Percentiles rank a stretch among this genome's conserved stretches.
Evolutionary conservation across 2,888 invertebrate species (phyloP).

Genomic region (Lycocerus yunnanus): DNA sequence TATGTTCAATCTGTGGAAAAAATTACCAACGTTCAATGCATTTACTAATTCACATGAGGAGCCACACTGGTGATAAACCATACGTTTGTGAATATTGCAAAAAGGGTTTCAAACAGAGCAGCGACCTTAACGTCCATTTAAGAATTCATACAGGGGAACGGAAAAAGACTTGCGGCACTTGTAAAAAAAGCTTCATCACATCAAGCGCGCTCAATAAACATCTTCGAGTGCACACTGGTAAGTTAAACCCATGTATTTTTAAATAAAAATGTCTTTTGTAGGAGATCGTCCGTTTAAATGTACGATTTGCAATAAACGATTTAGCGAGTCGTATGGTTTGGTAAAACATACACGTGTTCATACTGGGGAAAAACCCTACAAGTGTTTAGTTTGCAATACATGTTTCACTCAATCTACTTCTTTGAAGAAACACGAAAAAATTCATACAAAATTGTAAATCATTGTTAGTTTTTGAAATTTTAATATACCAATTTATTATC

Average conservation of each 20-base stretch:
- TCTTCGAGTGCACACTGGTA: slow-evolving; percentile 6
- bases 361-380: slow-evolving; percentile 9
- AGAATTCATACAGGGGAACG: slow-evolving; percentile 1
- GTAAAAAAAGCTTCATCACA: slow-evolving; percentile 4
- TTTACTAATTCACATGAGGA: slow-evolving; percentile 6
- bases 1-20: slow-evolving; percentile 10
- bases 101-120: slow-evolving; percentile 8
- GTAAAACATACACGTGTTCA: slow-evolving; percentile 6
- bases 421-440: slow-evolving; percentile 3
- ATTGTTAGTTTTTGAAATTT: not conserved
- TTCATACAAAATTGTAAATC: not conserved
- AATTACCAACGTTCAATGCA: slow-evolving; percentile 2
- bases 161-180: not conserved
- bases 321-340: slow-evolving; percentile 6
- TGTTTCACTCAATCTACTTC: slow-evolving; percentile 3
- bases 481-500: too few species aligned
- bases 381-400: not conserved
- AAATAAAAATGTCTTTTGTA: not conserved
- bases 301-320: not conserved
- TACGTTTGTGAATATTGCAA: slow-evolving; percentile 6
- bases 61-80: slow-evolving; percentile 5
- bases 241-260: not conserved
- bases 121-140: slow-evolving; percentile 3
- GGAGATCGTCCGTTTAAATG: slow-evolving; percentile 6
- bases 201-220: slow-evolving; percentile 8